These are phyloP conservation scores for Prinia subflava DNA, from an alignment of 2,113 vertebrate genomes.

Conservation along the genomic window DNA sequence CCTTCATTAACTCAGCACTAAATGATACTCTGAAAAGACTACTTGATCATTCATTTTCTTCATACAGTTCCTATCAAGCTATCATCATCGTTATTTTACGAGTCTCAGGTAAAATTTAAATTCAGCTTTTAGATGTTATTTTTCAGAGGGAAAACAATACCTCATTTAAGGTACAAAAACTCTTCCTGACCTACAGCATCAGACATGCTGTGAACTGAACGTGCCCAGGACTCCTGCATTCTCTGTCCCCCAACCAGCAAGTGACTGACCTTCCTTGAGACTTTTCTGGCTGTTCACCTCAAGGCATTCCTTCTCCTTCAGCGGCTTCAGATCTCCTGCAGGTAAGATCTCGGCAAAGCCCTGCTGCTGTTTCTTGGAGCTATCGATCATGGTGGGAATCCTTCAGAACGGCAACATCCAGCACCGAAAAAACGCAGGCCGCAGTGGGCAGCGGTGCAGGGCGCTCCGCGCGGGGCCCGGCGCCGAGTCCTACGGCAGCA, in stretches of 20 bases:
- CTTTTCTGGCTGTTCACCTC: constrained; percentile 78
- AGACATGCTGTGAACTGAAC: not conserved
- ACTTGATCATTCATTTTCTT: not conserved
- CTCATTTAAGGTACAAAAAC: not conserved
- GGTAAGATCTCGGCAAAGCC: constrained; percentile 75
- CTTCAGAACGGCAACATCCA: constrained; percentile 59
- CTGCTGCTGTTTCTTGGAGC: constrained; percentile 79
- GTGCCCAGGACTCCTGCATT: not conserved
- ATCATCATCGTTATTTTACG: not conserved
- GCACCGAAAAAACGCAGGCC: not conserved
- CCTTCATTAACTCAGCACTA: not conserved
- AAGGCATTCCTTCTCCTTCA: constrained; percentile 80
- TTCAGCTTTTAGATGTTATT: not conserved
- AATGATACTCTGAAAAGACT: not conserved
- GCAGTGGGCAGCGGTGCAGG: not conserved
- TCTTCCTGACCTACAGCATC: not conserved
- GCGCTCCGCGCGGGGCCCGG: not conserved
- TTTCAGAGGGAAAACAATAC: not conserved
- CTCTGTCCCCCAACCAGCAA: not conserved
- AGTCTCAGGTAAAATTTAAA: not conserved
- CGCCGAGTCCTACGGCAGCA: not conserved
- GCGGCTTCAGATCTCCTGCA: constrained; percentile 65
- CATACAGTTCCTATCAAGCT: not conserved
- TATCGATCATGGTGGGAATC: constrained; percentile 81
- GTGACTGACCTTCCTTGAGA: constrained; percentile 82